Evolutionary conservation across 2,113 vertebrate genomes (phyloP).

Genomic region (Callaeas wilsoni): DNA sequence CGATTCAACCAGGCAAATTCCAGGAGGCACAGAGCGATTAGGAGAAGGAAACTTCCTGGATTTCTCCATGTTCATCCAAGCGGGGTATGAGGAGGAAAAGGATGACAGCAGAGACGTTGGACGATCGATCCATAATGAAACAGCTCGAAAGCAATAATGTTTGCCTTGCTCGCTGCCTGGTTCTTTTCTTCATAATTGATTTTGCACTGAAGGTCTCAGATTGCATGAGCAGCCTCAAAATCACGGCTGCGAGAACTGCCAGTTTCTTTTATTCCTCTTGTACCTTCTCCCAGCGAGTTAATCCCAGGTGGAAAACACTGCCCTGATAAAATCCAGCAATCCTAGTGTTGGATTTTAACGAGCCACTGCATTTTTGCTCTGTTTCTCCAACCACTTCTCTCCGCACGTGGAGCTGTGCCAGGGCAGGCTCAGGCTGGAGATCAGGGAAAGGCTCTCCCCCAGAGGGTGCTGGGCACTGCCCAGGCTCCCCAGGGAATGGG

Average conservation of each 20-base stretch:
- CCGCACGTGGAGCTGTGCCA: not conserved
- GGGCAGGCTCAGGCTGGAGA: accelerated
- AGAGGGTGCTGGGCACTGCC: not conserved
- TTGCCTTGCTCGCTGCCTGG: not conserved
- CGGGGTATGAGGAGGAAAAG: not conserved
- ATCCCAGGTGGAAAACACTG: not conserved
- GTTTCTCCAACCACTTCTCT: not conserved
- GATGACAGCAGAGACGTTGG: not conserved
- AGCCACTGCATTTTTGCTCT: not conserved
- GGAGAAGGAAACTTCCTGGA: not conserved
- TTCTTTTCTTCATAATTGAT: conserved; percentile 1
- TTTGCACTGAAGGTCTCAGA: not conserved
- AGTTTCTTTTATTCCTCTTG: not conserved
- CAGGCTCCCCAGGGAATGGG: not conserved
- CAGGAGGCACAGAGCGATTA: not conserved
- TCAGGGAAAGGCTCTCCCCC: not conserved
- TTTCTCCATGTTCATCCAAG: not conserved
- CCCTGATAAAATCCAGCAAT: not conserved
- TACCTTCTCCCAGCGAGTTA: not conserved
- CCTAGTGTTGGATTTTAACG: not conserved
- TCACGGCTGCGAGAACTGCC: not conserved
- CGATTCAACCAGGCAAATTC: not conserved
- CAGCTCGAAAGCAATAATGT: not conserved
- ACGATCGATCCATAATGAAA: not conserved
- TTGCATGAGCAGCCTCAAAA: not conserved